Conservation (phyloP, 2,797 vertebrate species). For the Todus mexicanus region DNA sequence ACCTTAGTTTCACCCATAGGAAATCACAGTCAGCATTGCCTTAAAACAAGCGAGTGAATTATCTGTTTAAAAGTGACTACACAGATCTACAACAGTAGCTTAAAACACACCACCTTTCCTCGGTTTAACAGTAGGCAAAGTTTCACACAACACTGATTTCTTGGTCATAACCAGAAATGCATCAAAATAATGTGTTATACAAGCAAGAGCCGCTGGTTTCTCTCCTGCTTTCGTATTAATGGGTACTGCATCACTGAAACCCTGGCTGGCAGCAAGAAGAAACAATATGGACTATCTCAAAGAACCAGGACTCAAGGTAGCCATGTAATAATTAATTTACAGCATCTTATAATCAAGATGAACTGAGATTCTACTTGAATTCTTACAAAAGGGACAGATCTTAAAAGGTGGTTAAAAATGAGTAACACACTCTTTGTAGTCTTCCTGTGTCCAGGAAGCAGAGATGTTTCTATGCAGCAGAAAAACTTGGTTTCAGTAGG, state of each 20-base stretch:
- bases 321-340: neutral
- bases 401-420: neutral
- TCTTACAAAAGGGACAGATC: neutral
- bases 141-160: neutral
- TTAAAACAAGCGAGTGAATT: neutral
- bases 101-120: neutral
- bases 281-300: neutral
- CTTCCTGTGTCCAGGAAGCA: neutral
- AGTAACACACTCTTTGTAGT: neutral
- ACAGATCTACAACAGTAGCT: too few relatives aligned
- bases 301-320: neutral
- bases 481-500: neutral
- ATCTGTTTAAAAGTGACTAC: neutral
- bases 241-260: neutral
- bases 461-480: neutral
- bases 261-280: neutral
- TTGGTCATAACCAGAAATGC: neutral
- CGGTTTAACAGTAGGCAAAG: rapidly evolving
- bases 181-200: rapidly evolving
- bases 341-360: neutral
- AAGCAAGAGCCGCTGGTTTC: neutral
- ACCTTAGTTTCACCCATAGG: too few relatives aligned
- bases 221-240: neutral
- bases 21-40: neutral
- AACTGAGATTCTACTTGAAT: neutral